These are phyloP conservation scores for Trichosurus vulpecula DNA, from an alignment of 2,797 vertebrate genomes.

Conservation along the genomic window DNA sequence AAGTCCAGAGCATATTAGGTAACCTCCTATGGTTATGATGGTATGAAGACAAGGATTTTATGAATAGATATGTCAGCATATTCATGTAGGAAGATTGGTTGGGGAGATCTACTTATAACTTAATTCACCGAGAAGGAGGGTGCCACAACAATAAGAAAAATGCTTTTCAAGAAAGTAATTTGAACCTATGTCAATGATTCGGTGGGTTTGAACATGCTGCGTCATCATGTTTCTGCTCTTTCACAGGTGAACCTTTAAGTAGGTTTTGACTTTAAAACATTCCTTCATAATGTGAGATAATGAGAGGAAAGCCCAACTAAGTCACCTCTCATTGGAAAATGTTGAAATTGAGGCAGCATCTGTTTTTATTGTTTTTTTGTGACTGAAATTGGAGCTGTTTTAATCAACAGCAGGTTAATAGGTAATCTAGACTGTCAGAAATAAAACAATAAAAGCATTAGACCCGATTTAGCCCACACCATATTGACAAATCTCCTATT, in stretches of 20 bases:
- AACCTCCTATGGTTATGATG: background rate
- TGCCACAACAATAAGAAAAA: background rate
- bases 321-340: background rate
- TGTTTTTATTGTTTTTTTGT: background rate
- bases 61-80: background rate
- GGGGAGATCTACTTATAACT: background rate
- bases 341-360: background rate
- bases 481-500: background rate
- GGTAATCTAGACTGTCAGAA: background rate
- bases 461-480: background rate
- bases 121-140: background rate
- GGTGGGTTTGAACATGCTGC: background rate
- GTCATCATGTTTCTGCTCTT: background rate
- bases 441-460: background rate
- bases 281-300: background rate
- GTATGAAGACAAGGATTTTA: background rate
- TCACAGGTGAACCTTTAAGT: background rate
- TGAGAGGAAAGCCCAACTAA: background rate
- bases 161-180: background rate
- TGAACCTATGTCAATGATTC: background rate
- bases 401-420: background rate
- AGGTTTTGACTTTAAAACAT: background rate
- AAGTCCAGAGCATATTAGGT: background rate
- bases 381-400: background rate
- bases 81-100: background rate